Conservation (phyloP, 2,888 invertebrate genomes). For the Willowsia nigromaculata region DNA sequence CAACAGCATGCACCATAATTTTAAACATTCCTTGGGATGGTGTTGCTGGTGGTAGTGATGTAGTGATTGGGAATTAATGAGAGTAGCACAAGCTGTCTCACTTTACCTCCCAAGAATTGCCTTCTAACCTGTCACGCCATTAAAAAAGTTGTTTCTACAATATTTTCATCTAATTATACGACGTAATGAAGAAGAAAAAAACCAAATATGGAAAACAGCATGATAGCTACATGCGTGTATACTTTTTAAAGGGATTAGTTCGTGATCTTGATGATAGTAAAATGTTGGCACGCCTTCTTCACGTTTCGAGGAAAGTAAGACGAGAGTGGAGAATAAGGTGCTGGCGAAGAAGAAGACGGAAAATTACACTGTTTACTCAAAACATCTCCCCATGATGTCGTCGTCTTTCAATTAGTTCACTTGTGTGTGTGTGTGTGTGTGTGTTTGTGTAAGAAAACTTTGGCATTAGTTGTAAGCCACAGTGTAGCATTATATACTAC, state of each 20-base stretch:
- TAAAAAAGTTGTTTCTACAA: not conserved
- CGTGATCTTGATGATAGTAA: not conserved
- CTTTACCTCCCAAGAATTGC: not conserved
- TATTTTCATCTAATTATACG: not conserved
- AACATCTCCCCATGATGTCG: not conserved
- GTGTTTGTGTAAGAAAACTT: not conserved
- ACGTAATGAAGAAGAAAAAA: not conserved
- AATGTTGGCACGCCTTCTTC: not conserved
- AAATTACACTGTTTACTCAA: not conserved
- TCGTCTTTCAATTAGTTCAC: not conserved
- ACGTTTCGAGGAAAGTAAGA: not conserved
- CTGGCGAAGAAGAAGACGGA: constrained; percentile 2
- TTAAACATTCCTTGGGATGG: not conserved
- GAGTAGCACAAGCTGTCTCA: not conserved
- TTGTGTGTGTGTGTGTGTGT: not conserved
- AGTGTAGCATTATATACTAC: not conserved
- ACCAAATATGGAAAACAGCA: not conserved
- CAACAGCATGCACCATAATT: not conserved
- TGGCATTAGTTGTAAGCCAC: not conserved
- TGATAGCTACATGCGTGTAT: not conserved
- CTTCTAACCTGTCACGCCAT: not conserved
- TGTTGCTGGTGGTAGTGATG: not conserved
- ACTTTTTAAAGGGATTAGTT: not conserved
- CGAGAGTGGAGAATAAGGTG: not conserved
- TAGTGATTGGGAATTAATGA: constrained; percentile 24